phyloP scores from a whole-genome alignment of 2,797 vertebrate species.

The Dipus sagitta region DNA sequence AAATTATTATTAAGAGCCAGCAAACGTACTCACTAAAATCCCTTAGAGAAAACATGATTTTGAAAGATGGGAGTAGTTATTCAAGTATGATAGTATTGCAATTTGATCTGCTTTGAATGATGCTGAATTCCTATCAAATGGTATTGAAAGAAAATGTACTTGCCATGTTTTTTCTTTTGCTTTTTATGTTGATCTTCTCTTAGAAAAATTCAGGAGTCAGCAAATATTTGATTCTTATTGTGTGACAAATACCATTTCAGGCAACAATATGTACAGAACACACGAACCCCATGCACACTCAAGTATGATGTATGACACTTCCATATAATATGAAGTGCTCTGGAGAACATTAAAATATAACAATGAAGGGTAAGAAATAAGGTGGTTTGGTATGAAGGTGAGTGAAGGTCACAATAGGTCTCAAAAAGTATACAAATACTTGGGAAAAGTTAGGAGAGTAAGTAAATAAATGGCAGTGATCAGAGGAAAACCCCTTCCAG shows the following conservation, averaged over 20 bases:
- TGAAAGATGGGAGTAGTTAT: slow-evolving; percentile 37
- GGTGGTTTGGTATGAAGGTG: background rate
- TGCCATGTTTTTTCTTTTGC: background rate
- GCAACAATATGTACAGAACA: background rate
- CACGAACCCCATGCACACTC: background rate
- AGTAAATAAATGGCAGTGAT: background rate
- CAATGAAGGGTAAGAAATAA: background rate
- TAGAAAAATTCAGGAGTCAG: background rate
- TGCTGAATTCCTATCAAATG: slow-evolving; percentile 32
- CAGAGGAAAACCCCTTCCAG: background rate
- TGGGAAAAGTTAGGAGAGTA: background rate
- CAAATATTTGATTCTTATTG: background rate
- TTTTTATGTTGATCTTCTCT: background rate
- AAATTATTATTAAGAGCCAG: background rate
- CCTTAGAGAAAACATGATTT: slow-evolving; percentile 38
- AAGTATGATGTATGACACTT: background rate
- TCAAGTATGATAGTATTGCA: slow-evolving; percentile 1
- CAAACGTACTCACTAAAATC: background rate
- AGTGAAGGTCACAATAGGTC: background rate
- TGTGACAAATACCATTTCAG: background rate
- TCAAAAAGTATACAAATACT: background rate
- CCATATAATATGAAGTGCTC: background rate
- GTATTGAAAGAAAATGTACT: slow-evolving; percentile 8
- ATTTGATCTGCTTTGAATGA: slow-evolving; percentile 46
- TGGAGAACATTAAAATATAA: background rate